A percentile compares a stretch with the other conserved stretches of the same genome.
Evolutionary conservation across 2,797 vertebrate species (phyloP).

Genomic region (Pseudopleuronectes americanus): DNA sequence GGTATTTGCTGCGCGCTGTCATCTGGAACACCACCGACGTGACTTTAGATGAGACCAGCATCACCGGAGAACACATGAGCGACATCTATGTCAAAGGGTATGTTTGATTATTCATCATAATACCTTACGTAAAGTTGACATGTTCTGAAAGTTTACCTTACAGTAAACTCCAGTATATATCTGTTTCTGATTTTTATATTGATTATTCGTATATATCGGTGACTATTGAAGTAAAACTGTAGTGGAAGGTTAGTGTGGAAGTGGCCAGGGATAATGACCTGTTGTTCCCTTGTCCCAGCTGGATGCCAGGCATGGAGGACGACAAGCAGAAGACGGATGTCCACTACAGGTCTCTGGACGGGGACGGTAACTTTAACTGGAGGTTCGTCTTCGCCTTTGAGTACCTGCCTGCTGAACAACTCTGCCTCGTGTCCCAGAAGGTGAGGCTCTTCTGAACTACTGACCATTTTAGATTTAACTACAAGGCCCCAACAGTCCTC

Average conservation of each 20-base stretch:
- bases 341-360: conserved; percentile 97
- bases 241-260: not conserved
- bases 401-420: conserved; percentile 94
- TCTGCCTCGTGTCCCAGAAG: conserved; percentile 95
- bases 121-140: not conserved
- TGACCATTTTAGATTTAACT: not conserved
- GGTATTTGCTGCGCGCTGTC: conserved; percentile 89
- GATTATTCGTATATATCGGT: not conserved
- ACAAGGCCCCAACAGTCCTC: too few species aligned
- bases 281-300: conserved; percentile 78
- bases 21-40: conserved; percentile 98
- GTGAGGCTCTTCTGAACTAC: conserved; percentile 69
- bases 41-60: conserved; percentile 94
- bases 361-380: conserved; percentile 99
- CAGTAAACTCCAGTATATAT: too few species aligned
- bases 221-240: not conserved
- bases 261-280: not conserved
- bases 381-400: conserved; percentile 95
- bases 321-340: conserved; percentile 99
- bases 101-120: conserved; percentile 39
- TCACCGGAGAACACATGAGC: conserved; percentile 97
- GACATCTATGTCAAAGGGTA: conserved; percentile 99
- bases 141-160: not conserved
- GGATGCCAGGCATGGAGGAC: conserved; percentile 98
- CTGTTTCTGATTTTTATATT: too few species aligned